Evolutionary conservation across 2,113 vertebrate genomes (phyloP), one percentile per base, ranked within the genome.

Genomic region (Notarius lentiginosus): DNA sequence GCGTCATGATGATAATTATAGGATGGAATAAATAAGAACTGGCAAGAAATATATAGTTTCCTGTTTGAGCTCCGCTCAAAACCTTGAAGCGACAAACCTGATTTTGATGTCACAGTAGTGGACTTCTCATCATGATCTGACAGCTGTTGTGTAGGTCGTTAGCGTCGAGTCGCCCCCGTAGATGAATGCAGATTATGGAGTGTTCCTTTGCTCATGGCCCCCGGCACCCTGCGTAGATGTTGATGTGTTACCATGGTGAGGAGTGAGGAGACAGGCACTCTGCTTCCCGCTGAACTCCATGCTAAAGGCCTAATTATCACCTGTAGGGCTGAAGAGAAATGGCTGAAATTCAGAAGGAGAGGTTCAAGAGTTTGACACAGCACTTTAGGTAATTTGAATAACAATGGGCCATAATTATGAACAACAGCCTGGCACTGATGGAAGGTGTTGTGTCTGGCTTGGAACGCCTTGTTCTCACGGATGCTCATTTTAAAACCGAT

Each of bases 401-500:
- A 94, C 94, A 95, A 95, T 92, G 87, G 92, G 77, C 92, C 91
- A 90, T 94, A 91, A 94, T 94, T 94, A 93, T 91, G 92, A 91
- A 89, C 92, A 93, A 90, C 91, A 90, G 79, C 85, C 41, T 90
- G 72, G 79, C 86, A 81, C 79, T 88, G 86, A 90, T 88, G 86
- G 86, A 88, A 85, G 87, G 90, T 89, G 87, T 90, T 89, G 85
- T 88, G 63, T 86, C 76, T 77, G 63, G 89, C 68, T 82, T 84
- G 60, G 89, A 87, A 84, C 76, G 85, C 49, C 65, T 63, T n/a
- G 9, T 87, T 84, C 85, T 90, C 81, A 73, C 63, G 63, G 72
- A 79, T 87, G 70, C 77, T 81, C 55, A 53, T 75, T 88, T 84
- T 84, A 79, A 84, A 87, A 87, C 70, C 49, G 85, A 88, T 88